Percentiles rank a stretch among this genome's conserved stretches.
phyloP scores from a whole-genome alignment of 2,888 invertebrate genomes.

The Aspidiotus rigidus region DNA sequence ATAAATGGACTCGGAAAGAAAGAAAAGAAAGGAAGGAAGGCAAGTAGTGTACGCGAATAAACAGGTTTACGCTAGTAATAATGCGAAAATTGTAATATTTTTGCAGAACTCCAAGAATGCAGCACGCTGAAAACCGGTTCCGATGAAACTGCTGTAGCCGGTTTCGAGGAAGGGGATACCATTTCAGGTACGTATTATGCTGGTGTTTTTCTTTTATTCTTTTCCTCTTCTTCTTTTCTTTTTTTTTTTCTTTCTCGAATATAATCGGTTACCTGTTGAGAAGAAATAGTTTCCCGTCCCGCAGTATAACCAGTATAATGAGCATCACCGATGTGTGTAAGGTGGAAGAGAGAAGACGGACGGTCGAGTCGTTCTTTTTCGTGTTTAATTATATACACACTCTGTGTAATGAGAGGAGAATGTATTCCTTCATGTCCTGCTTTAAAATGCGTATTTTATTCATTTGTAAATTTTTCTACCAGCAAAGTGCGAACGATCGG shows the following conservation, averaged over 20 bases:
- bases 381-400: neutral
- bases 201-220: neutral
- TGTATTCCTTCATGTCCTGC: no score
- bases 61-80: neutral
- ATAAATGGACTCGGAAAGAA: neutral
- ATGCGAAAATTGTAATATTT: conserved; percentile 6
- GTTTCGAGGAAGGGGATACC: conserved; percentile 18
- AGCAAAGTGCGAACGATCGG: conserved; percentile 1
- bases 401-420: neutral
- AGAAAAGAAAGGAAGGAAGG: conserved; percentile 20
- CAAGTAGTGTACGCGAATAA: conserved; percentile 6
- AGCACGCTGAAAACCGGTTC: conserved; percentile 5
- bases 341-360: no score
- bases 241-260: neutral
- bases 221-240: neutral
- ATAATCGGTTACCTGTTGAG: neutral
- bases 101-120: conserved; percentile 22
- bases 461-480: neutral
- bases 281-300: neutral
- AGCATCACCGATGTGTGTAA: no score
- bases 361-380: neutral
- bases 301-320: neutral
- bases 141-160: conserved; percentile 11
- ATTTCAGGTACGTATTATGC: conserved; percentile 2
- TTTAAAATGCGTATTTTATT: neutral